These are phyloP conservation scores for Nomada ferruginata DNA, from an alignment of 2,888 invertebrate genomes.

Conservation along the genomic window DNA sequence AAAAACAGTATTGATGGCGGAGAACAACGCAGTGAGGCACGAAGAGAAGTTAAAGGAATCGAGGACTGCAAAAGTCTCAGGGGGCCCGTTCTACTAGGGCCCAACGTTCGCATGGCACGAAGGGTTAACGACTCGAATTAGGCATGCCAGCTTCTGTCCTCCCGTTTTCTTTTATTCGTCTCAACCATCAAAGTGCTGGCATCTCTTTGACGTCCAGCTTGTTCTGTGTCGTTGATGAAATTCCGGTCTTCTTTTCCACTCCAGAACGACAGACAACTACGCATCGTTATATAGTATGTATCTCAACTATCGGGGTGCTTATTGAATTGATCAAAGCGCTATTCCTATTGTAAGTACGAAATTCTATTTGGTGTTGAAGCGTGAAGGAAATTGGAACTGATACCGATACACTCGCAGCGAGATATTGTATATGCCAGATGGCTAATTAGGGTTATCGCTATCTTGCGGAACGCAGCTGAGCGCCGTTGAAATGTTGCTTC, in stretches of 20 bases:
- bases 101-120: constrained; percentile 76
- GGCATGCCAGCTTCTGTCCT: constrained; percentile 22
- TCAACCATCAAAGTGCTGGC: constrained; percentile 24
- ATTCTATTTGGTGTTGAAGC: neutral
- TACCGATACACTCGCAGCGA: neutral
- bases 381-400: neutral
- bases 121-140: constrained; percentile 75
- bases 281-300: no score
- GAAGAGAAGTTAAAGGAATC: neutral
- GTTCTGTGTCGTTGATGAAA: constrained; percentile 27
- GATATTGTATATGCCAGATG: neutral
- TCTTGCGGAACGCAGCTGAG: constrained; percentile 48
- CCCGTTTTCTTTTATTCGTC: constrained; percentile 17
- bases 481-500: constrained; percentile 43
- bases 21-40: neutral
- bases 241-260: constrained; percentile 6
- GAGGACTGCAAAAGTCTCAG: constrained; percentile 61
- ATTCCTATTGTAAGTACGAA: no score
- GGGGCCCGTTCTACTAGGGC: constrained; percentile 72
- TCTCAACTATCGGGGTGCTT: no score
- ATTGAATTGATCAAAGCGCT: no score
- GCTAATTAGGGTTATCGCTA: constrained; percentile 48
- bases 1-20: neutral
- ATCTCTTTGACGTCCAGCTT: constrained; percentile 41
- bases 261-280: no score